phyloP scores from a whole-genome alignment of 2,888 invertebrate species.

The Sarcophaga rosellei region DNA sequence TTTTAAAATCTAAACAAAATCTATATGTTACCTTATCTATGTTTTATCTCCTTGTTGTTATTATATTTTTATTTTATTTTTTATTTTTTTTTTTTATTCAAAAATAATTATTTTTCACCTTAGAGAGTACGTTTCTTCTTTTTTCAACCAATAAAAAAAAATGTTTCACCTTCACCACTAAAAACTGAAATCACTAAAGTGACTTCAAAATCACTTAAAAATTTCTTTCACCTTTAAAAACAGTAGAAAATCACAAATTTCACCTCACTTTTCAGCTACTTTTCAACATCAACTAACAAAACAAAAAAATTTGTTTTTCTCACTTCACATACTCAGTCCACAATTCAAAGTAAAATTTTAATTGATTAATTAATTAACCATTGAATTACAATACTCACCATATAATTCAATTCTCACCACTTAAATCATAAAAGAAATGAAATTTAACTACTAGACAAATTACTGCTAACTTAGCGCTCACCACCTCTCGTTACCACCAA shows the following conservation, averaged over 20 bases:
- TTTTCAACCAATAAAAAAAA: constrained; percentile 52
- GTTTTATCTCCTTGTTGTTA: background rate
- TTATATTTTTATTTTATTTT: constrained; percentile 18
- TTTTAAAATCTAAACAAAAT: constrained; percentile 12
- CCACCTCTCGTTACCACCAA: constrained; percentile 50
- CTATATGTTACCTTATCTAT: constrained; percentile 25
- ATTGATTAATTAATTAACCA: constrained; percentile 17
- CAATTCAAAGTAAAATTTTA: constrained; percentile 35
- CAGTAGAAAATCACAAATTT: constrained; percentile 65
- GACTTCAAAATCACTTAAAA: constrained; percentile 48
- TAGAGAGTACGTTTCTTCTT: constrained; percentile 47
- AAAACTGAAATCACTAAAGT: constrained; percentile 57
- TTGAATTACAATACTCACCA: constrained; percentile 57
- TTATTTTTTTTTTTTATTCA: background rate
- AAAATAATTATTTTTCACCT: constrained; percentile 28
- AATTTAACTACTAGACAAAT: constrained; percentile 46
- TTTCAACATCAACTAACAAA: constrained; percentile 51
- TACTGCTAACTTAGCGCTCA: constrained; percentile 54
- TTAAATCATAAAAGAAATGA: constrained; percentile 48
- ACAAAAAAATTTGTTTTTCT: constrained; percentile 47
- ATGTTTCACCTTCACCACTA: constrained; percentile 62
- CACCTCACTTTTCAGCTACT: constrained; percentile 67
- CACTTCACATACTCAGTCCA: constrained; percentile 63
- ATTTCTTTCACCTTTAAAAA: constrained; percentile 60
- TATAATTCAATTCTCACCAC: constrained; percentile 55